A percentile compares a stretch with the other conserved stretches of the same genome.
Conservation (phyloP, 2,888 invertebrate species). For the Cheilosia soror region DNA sequence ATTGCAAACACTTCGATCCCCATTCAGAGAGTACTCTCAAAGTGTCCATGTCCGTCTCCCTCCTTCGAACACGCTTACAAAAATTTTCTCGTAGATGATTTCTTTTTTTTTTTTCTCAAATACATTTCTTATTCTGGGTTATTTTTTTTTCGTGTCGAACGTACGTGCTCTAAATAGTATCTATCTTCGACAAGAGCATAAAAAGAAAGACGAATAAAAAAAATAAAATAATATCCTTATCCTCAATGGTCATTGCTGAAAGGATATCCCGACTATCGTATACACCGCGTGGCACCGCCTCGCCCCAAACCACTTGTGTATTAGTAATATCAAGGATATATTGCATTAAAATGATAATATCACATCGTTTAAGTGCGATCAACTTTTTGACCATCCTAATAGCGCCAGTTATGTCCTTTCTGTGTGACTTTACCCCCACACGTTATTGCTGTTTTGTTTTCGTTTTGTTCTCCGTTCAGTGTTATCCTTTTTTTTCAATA, state of each 20-base stretch:
- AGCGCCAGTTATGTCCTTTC: constrained; percentile 57
- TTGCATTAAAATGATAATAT: constrained; percentile 83
- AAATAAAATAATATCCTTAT: constrained; percentile 73
- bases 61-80: constrained; percentile 19
- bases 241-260: constrained; percentile 73
- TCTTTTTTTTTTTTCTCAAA: constrained; percentile 11
- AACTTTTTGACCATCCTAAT: constrained; percentile 75
- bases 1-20: constrained; percentile 75
- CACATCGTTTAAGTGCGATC: constrained; percentile 75
- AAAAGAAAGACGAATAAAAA: constrained; percentile 50
- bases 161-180: constrained; percentile 72
- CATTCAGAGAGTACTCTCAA: constrained; percentile 70
- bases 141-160: neutral
- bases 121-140: constrained; percentile 5
- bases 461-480: constrained; percentile 56
- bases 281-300: constrained; percentile 5
- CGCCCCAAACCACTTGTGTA: constrained; percentile 59
- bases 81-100: constrained; percentile 39
- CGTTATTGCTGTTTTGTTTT: constrained; percentile 19
- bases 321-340: constrained; percentile 81
- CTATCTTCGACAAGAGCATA: constrained; percentile 20
- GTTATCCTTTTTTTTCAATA: constrained; percentile 73
- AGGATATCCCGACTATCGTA: constrained; percentile 49
- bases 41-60: constrained; percentile 30
- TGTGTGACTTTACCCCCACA: constrained; percentile 19